Conservation (phyloP, 2,888 invertebrate genomes). For the Leistus spinibarbis region DNA sequence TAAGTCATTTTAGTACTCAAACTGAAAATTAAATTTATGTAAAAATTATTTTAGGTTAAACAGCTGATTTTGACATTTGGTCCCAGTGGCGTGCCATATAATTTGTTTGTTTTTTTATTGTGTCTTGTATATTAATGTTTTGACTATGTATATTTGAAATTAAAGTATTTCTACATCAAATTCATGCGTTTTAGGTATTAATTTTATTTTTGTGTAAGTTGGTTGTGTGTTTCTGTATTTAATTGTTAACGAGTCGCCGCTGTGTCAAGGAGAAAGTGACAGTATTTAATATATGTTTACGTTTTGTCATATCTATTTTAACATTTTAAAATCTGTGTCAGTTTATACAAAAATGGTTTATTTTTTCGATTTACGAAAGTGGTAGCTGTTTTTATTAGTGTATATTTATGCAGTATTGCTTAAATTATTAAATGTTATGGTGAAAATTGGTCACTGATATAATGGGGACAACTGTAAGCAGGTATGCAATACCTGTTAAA, state of each 20-base stretch:
- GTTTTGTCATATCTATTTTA: conserved; percentile 33
- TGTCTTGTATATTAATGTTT: too few species aligned
- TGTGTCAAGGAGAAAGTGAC: conserved; percentile 30
- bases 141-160: too few species aligned
- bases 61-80: conserved; percentile 33
- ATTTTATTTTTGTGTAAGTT: too few species aligned
- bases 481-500: conserved; percentile 54
- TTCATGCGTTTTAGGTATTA: too few species aligned
- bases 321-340: conserved; percentile 27
- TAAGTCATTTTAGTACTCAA: conserved; percentile 15
- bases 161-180: too few species aligned
- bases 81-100: background rate
- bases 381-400: background rate
- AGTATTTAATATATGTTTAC: conserved; percentile 31
- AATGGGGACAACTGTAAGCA: conserved; percentile 59
- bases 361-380: background rate
- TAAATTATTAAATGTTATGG: background rate
- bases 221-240: too few species aligned
- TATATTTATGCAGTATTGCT: background rate
- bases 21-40: background rate
- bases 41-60: background rate
- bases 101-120: too few species aligned
- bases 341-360: conserved; percentile 2
- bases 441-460: background rate
- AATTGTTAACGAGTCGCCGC: background rate